phyloP scores from a whole-genome alignment of 2,797 vertebrate species.

The Hozukius guyotensis region DNA sequence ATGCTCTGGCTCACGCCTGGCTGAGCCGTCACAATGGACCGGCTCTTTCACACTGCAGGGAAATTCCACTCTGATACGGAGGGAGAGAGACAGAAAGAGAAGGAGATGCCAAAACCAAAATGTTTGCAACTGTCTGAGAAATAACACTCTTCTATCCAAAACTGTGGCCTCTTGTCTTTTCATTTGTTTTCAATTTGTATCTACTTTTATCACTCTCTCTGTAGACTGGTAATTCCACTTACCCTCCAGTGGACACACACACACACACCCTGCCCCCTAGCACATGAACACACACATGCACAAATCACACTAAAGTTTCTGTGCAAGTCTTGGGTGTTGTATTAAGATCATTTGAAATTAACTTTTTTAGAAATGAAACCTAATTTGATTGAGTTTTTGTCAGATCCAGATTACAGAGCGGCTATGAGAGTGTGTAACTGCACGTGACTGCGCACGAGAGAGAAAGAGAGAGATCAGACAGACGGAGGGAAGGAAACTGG shows the following conservation, averaged over 20 bases:
- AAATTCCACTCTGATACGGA: slow-evolving; percentile 82
- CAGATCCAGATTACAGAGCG: not conserved
- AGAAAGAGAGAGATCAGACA: slow-evolving; percentile 42
- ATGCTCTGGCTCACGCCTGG: slow-evolving; percentile 82
- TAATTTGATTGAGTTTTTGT: not conserved
- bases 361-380: not conserved
- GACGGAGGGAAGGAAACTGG: slow-evolving; percentile 60
- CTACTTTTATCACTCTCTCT: not conserved
- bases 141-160: slow-evolving; percentile 48
- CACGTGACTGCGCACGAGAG: slow-evolving; percentile 6
- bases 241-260: not conserved
- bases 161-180: slow-evolving; percentile 18
- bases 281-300: not conserved
- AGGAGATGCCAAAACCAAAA: slow-evolving; percentile 61
- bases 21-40: slow-evolving; percentile 85
- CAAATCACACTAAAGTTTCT: not conserved
- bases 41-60: slow-evolving; percentile 84
- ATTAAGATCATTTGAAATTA: not conserved
- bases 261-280: not conserved
- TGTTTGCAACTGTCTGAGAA: slow-evolving; percentile 75
- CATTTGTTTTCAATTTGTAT: slow-evolving; percentile 29
- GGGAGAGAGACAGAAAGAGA: slow-evolving; percentile 53
- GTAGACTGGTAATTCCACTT: slow-evolving; percentile 26
- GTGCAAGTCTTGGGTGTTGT: not conserved
- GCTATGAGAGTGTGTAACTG: not conserved